Percentiles rank a stretch among this genome's conserved stretches.
phyloP scores from a whole-genome alignment of 2,113 vertebrate species.

The Labeo catla region DNA sequence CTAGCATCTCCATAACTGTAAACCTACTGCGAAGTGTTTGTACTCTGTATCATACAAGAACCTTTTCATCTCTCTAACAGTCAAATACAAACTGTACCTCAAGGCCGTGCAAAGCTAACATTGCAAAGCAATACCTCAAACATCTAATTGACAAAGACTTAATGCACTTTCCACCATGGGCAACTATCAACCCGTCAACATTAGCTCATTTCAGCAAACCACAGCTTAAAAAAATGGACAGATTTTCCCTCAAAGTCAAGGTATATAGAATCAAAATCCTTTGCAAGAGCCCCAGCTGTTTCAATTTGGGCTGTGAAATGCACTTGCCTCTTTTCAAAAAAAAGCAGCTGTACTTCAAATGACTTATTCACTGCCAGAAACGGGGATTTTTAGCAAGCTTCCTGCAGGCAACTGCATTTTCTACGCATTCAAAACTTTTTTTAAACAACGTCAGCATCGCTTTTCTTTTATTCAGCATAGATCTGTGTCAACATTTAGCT shows the following conservation, averaged over 20 bases:
- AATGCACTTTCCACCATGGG: background rate
- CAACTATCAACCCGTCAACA: background rate
- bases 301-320: slow-evolving; percentile 32
- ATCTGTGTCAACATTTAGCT: slow-evolving; percentile 49
- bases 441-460: slow-evolving; percentile 4
- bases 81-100: background rate
- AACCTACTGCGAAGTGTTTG: background rate
- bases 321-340: slow-evolving; percentile 46
- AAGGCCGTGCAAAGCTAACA: slow-evolving; percentile 1
- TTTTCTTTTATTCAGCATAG: slow-evolving; percentile 44
- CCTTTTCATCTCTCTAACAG: background rate
- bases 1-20: background rate
- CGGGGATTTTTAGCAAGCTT: slow-evolving; percentile 32
- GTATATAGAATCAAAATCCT: slow-evolving; percentile 2
- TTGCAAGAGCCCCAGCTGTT: slow-evolving; percentile 53
- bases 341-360: slow-evolving; percentile 69
- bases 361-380: slow-evolving; percentile 71
- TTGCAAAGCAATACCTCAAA: slow-evolving; percentile 7
- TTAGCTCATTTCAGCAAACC: slow-evolving; percentile 17
- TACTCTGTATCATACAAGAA: background rate
- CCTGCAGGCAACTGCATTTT: slow-evolving; percentile 36
- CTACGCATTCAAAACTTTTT: slow-evolving; percentile 16
- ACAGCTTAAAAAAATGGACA: background rate
- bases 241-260: slow-evolving; percentile 28
- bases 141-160: background rate